Evolutionary conservation across 2,113 vertebrate genomes (phyloP).

Genomic region (Neofelis nebulosa): DNA sequence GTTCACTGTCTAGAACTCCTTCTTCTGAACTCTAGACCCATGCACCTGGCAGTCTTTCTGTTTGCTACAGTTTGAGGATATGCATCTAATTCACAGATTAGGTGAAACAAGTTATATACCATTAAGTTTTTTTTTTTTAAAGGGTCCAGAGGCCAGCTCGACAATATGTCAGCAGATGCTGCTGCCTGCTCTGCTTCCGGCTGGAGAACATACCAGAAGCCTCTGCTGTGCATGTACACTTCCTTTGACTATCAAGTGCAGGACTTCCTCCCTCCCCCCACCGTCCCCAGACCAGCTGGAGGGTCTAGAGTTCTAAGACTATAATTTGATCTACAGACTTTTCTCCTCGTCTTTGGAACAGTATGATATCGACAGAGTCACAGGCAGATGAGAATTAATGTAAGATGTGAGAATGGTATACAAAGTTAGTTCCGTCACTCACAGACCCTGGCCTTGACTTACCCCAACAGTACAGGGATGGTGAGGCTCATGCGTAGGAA

Average conservation of each 20-base stretch:
- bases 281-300: not conserved
- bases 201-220: not conserved
- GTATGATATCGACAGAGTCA: fast-evolving
- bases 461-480: not conserved
- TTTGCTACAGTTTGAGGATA: not conserved
- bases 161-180: not conserved
- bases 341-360: not conserved
- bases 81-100: not conserved
- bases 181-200: not conserved
- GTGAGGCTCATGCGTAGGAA: not conserved
- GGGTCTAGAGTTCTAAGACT: not conserved
- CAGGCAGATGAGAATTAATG: not conserved
- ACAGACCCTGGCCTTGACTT: not conserved
- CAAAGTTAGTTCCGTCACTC: too few relatives aligned
- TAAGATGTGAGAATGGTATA: fast-evolving
- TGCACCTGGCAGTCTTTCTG: not conserved
- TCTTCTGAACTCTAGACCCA: not conserved
- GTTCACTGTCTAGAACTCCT: not conserved
- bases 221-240: fast-evolving
- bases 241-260: not conserved
- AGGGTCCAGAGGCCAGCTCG: not conserved
- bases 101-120: not conserved
- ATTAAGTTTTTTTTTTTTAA: not conserved
- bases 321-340: not conserved
- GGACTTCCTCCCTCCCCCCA: not conserved